Base-by-base conservation (phyloP, 2,888 invertebrate species). In the Lepidochitona cinerea region DNA sequence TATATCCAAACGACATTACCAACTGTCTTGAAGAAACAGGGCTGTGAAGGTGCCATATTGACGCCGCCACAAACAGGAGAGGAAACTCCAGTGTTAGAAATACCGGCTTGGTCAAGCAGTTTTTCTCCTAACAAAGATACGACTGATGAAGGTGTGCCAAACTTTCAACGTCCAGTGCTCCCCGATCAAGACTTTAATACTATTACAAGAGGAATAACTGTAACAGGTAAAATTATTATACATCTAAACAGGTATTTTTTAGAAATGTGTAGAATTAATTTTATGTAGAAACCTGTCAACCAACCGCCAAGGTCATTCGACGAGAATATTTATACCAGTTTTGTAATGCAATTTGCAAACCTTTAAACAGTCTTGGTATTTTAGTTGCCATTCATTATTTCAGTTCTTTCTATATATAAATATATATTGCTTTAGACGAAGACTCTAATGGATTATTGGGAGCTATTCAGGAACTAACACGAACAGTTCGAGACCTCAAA, bases 401-500 rank as follows among this genome's bases (percentile, higher is more conserved):
- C n/a, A n/a, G n/a, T n/a, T n/a, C n/a, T n/a, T n/a, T n/a, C n/a
- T n/a, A n/a, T n/a, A n/a, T n/a, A n/a, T n/a, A n/a, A n/a, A n/a
- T n/a, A n/a, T n/a, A n/a, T n/a, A n/a, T n/a, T 5, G 23, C 59
- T 2, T 29, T 29, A 59, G 59, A 59, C 26, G 59, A 32, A 4
- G 59, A 59, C 14, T 32, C 23, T 4, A 59, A 59, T 26, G 59
- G 59, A 18, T 29, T 59, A 32, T 32, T 59, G 3, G 59, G 64
- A 4, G 79, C 84, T 7, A 49, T 86, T 12, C 74, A 79, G 29
- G 84, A 83, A 18, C 75, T 87, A 33, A 81, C 84, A 0, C 64
- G 78, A 18, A 78, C 83, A 14, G 78, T 87, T 0, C 67, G 80
- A 23, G 80, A 82, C 18, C 72, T 87, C 49, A 82, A 83, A 71